phyloP scores from a whole-genome alignment of 2,888 invertebrate genomes.

The Cecidostiba fungosa region DNA sequence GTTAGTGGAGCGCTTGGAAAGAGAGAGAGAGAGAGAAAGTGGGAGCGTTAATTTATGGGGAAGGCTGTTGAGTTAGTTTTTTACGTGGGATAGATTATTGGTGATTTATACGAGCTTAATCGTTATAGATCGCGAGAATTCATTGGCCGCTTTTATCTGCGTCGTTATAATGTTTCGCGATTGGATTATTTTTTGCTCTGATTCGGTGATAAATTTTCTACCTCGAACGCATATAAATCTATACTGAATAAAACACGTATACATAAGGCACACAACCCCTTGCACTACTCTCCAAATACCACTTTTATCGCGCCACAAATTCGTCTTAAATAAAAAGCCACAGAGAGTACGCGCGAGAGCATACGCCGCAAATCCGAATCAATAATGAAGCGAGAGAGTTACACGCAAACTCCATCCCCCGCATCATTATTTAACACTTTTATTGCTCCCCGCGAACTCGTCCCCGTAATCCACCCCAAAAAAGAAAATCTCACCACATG shows the following conservation, averaged over 20 bases:
- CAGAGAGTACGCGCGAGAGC: background rate
- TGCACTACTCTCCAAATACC: background rate
- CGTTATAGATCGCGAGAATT: background rate
- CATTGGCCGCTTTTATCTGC: background rate
- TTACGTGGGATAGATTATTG: background rate
- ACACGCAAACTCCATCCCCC: constrained; percentile 22
- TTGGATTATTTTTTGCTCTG: background rate
- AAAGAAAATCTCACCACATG: constrained; percentile 11
- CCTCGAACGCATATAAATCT: no score
- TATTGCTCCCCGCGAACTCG: constrained; percentile 32
- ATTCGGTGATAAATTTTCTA: background rate
- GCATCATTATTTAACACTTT: constrained; percentile 52
- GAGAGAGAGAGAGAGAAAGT: background rate
- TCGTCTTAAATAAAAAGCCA: constrained; percentile 1
- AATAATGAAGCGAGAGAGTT: constrained; percentile 24
- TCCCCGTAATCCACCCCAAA: constrained; percentile 8
- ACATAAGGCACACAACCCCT: background rate
- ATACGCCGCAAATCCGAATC: constrained; percentile 26
- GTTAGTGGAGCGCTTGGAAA: background rate
- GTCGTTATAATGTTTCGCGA: background rate
- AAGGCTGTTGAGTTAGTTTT: constrained; percentile 18
- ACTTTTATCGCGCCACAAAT: constrained; percentile 18
- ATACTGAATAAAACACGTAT: background rate
- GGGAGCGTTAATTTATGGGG: background rate
- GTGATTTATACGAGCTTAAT: background rate